Percentiles rank a stretch among this genome's conserved stretches.
Evolutionary conservation across 2,797 vertebrate species (phyloP).

Genomic region (Tarsius wallacei): DNA sequence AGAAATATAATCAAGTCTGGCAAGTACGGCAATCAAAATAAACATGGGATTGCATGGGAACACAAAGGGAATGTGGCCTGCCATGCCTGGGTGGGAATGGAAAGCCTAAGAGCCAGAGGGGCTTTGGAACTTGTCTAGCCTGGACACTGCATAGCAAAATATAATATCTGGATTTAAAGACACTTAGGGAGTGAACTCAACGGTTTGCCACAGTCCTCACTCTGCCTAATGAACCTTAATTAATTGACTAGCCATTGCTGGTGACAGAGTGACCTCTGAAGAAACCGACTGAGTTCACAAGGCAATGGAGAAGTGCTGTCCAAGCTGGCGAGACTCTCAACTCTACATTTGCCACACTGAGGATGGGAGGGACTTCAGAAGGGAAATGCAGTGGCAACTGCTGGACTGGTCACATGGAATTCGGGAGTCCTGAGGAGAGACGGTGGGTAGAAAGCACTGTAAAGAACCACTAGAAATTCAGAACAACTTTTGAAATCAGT

Average conservation of each 20-base stretch:
- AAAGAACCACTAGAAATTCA: neutral
- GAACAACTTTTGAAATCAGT: neutral
- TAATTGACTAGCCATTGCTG: neutral
- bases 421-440: neutral
- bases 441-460: neutral
- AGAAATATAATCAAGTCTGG: neutral
- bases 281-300: neutral
- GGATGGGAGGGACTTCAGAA: neutral
- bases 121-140: neutral
- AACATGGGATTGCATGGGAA: neutral
- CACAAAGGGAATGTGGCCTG: neutral
- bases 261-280: too few species aligned
- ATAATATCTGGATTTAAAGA: neutral
- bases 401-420: neutral
- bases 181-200: neutral
- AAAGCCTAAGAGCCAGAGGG: neutral
- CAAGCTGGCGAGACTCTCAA: neutral
- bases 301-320: neutral
- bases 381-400: neutral
- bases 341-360: fast-evolving
- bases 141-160: neutral
- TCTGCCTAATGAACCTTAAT: neutral
- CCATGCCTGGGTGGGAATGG: neutral
- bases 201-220: too few species aligned
- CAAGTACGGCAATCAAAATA: neutral